Evolutionary conservation across 37 sponge, comb jelly and placozoan species (phyloP).

Genomic region (Ephydatia muelleri): DNA sequence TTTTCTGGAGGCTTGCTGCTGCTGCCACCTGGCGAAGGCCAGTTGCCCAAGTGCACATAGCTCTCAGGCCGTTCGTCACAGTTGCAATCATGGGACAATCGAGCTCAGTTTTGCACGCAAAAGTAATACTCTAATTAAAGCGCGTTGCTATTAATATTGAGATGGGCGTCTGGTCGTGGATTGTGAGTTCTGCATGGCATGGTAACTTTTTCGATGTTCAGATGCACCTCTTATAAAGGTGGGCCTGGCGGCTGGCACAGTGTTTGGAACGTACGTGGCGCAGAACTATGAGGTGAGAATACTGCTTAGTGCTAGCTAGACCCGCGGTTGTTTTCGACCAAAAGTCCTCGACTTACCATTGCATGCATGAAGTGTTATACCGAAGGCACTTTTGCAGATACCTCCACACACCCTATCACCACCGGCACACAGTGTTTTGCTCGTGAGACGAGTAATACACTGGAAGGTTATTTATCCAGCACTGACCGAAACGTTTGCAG

Average conservation of each 20-base stretch:
- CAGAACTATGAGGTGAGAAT: slow-evolving; percentile 62
- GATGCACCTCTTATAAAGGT: slow-evolving; percentile 14
- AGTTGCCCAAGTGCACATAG: neutral
- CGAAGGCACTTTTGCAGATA: too few relatives aligned
- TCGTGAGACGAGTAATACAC: too few relatives aligned
- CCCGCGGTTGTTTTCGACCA: neutral
- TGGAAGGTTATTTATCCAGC: too few relatives aligned
- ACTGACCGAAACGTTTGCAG: too few relatives aligned
- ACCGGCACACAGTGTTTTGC: too few relatives aligned
- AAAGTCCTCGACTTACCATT: neutral
- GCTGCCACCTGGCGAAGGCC: neutral
- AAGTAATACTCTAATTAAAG: neutral
- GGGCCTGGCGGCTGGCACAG: slow-evolving; percentile 49
- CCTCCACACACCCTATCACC: too few relatives aligned
- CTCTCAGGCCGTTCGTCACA: neutral
- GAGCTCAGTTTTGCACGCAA: neutral
- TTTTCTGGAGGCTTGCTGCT: neutral
- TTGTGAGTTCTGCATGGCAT: neutral
- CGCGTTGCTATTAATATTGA: neutral
- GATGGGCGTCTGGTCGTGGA: neutral
- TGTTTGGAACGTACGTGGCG: slow-evolving; percentile 61
- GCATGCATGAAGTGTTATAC: neutral
- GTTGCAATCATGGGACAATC: neutral
- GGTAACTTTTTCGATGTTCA: neutral
- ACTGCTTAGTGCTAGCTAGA: neutral